Percentiles rank a stretch among this genome's conserved stretches.
phyloP scores from a whole-genome alignment of 2,797 vertebrate genomes.

The Galagoides demidoff region DNA sequence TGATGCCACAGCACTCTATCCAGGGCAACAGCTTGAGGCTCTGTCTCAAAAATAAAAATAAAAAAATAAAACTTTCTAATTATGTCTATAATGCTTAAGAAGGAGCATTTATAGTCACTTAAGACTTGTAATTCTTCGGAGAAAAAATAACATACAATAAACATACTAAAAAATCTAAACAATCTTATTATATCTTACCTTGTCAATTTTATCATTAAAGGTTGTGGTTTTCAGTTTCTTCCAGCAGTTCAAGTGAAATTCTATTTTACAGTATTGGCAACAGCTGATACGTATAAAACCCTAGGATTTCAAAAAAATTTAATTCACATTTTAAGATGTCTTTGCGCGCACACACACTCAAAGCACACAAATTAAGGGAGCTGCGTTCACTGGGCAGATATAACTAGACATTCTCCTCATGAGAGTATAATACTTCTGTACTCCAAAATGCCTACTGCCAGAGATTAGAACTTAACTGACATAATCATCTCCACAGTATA shows the following conservation, averaged over 20 bases:
- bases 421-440: not conserved
- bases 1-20: too few species aligned
- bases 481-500: not conserved
- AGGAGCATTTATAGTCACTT: not conserved
- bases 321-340: not conserved
- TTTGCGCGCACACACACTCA: not conserved
- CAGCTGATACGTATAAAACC: constrained; percentile 95
- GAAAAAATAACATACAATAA: not conserved
- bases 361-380: not conserved
- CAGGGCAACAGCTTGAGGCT: too few species aligned
- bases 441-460: not conserved
- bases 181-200: constrained; percentile 87
- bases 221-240: constrained; percentile 91
- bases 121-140: not conserved
- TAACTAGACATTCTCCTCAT: not conserved
- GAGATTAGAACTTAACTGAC: not conserved
- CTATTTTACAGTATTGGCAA: constrained; percentile 92
- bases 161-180: constrained; percentile 4
- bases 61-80: constrained; percentile 32
- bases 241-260: constrained; percentile 96
- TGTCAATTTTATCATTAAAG: constrained; percentile 94
- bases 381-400: not conserved
- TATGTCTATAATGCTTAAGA: not conserved
- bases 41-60: too few species aligned
- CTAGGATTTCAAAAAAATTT: constrained; percentile 82